Evolutionary conservation across 2,888 invertebrate genomes (phyloP), one percentile per base, ranked within the genome.

Genomic region (Volucella zonaria): DNA sequence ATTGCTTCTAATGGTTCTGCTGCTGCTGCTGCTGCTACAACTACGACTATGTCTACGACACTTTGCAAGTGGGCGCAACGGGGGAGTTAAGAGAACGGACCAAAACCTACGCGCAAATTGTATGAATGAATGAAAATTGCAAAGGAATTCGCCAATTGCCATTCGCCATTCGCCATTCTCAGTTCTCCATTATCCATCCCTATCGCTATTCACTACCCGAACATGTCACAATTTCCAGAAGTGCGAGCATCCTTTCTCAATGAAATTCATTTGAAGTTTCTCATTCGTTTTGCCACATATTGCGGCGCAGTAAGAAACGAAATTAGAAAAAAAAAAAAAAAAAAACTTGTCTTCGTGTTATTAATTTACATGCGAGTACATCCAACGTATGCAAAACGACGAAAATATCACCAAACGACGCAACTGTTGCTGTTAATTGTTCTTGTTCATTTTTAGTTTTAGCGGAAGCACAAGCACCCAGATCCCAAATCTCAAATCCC

Each of bases 71-170:
- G 59, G 23, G 45, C 38, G 38, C 40, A 14, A 38, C 11, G 15
- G 31, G 66, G 61, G 61, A 42, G 52, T 43, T 11, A 62, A 38
- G 31, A 45, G 70, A 64, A 56, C 38, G 42, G 47, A 71, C 58
- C 52, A 45, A 78, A 82, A 64, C 81, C 81, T 85, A 85, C 85
- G 81, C 85, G 73, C 85, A 85, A 85, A 77, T 73, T 85, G 73
- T 85, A 81, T 85, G 76, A 85, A 85, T 85, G 79, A 79, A 79
- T 79, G 81, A 68, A 81, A 59, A 23, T 59, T 40, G 31, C 61
- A 59, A 43, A 80, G 83, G 70, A 83, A 80, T 70, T 66, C 38
- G 15, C 66, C 31, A 31, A 2, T 23, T 3, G 23, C 23, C 23
- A 23, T 12, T 45, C 40, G 67, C n/a, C 31, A 45, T 52, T 54